Evolutionary conservation across 2,888 invertebrate species (phyloP).

Genomic region (Drosophila mimica): DNA sequence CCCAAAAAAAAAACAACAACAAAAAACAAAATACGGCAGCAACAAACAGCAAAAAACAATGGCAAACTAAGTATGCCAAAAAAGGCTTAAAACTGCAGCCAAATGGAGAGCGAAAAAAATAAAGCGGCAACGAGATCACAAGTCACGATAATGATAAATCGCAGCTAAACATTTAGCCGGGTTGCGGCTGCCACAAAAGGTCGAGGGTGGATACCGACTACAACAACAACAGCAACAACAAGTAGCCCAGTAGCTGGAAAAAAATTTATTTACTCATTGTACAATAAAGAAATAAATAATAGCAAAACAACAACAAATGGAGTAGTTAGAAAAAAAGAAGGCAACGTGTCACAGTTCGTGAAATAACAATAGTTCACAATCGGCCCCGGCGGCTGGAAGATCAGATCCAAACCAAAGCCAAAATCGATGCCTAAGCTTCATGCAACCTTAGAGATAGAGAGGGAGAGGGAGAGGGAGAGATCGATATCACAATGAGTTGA

Average conservation of each 20-base stretch:
- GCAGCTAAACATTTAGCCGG: constrained; percentile 78
- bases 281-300: constrained; percentile 79
- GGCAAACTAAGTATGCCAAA: constrained; percentile 51
- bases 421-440: constrained; percentile 6
- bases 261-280: constrained; percentile 79
- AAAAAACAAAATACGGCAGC: constrained; percentile 4
- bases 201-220: constrained; percentile 74
- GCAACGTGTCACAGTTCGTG: constrained; percentile 80
- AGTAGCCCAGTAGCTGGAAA: constrained; percentile 69
- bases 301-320: constrained; percentile 48
- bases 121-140: constrained; percentile 75
- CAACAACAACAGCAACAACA: constrained; percentile 43
- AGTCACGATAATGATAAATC: constrained; percentile 81
- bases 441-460: constrained; percentile 8
- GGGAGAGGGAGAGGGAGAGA: constrained; percentile 59
- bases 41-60: constrained; percentile 37
- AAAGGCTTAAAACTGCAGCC: constrained; percentile 59
- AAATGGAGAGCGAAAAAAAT: constrained; percentile 55
- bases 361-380: constrained; percentile 81
- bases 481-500: constrained; percentile 80
- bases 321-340: constrained; percentile 48
- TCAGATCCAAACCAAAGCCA: constrained; percentile 42
- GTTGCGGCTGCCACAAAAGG: constrained; percentile 76
- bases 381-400: constrained; percentile 74
- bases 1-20: constrained; percentile 30